Base-by-base conservation (phyloP, 1,140 invertebrate genomes). In the Drosophila parabipectinata region DNA sequence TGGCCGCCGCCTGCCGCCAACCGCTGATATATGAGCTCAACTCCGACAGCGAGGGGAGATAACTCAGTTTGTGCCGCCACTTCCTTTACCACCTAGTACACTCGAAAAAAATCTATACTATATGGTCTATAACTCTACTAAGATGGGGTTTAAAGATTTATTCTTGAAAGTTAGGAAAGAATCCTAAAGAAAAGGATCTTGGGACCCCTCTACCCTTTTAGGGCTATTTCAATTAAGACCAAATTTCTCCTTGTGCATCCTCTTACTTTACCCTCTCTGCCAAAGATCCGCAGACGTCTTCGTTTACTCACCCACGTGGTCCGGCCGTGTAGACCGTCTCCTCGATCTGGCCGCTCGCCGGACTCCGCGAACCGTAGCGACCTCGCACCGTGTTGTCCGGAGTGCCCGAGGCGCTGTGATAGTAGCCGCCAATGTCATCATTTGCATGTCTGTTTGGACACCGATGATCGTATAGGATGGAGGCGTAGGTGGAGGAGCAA, bases 261-360 rank as follows among this genome's bases (percentile, higher is more conserved):
- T 32, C 61, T 64, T 64, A 66, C 45, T 50, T 56, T 62, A 24
- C 21, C 45, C 67, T 37, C 10, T 10, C 12, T 12, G 34, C 10
- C 4, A 37, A 37, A 37, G 34, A 37, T 37, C 10, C 10, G 10
- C 34, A 37, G 34, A 37, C 34, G 55, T 69, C 58, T 77, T 77
- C 55, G 50, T 58, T 77, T 60, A 91, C 92, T 93, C 88, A 94
- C 94, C 95, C 95, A 91, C 95, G 93, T 68, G 94, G 94, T 63
- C 95, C 95, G 53, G 95, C 95, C n/a, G 95, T 95, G 79, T 96
- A 96, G 44, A 94, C 92, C 14, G 94, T 95, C 81, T 95, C 93
- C 72, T 95, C 94, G 53, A 95, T 92, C 50, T 93, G 92, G 32
- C 94, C 94, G 72, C 94, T 95, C 54, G 93, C 93, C 10, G 95